A percentile compares a stretch with the other conserved stretches of the same genome.
Evolutionary conservation across 1,140 invertebrate species (phyloP).

Genomic region (Pantala flavescens): DNA sequence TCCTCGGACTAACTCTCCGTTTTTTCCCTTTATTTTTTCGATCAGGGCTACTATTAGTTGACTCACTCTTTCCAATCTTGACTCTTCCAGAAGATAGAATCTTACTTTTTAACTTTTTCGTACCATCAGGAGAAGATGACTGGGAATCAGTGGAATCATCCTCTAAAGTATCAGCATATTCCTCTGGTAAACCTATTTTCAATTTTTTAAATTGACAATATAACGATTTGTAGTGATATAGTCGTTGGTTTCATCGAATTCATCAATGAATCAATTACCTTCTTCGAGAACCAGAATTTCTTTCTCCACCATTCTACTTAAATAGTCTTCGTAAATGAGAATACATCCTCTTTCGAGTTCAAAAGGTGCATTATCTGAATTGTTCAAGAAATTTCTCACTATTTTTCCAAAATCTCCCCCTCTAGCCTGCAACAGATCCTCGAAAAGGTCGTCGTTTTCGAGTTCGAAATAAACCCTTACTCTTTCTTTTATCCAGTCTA

Average conservation of each 20-base stretch:
- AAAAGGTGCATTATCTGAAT: slow-evolving; percentile 28
- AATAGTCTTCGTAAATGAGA: slow-evolving; percentile 44
- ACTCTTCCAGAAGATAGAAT: not conserved
- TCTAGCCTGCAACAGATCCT: slow-evolving; percentile 34
- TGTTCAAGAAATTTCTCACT: slow-evolving; percentile 32
- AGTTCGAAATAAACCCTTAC: slow-evolving; percentile 33
- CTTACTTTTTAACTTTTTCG: slow-evolving; percentile 21
- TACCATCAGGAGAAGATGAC: slow-evolving; percentile 12
- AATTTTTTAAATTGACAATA: too few species aligned
- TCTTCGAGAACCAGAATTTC: slow-evolving; percentile 45
- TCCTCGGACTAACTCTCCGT: not conserved
- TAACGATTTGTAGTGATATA: too few species aligned
- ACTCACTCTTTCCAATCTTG: slow-evolving; percentile 16
- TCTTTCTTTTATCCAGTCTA: slow-evolving; percentile 36
- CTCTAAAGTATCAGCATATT: too few species aligned
- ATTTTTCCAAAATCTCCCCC: slow-evolving; percentile 33
- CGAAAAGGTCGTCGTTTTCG: slow-evolving; percentile 31
- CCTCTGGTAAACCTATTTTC: too few species aligned
- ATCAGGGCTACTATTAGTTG: slow-evolving; percentile 25
- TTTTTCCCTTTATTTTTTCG: slow-evolving; percentile 22
- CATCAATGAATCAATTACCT: slow-evolving; percentile 29
- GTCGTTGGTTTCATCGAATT: too few species aligned
- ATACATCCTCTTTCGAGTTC: slow-evolving; percentile 32
- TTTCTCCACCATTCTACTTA: slow-evolving; percentile 40
- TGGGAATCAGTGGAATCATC: slow-evolving; percentile 3